phyloP scores from a whole-genome alignment of 2,113 vertebrate genomes.

The Malaclemys terrapin region DNA sequence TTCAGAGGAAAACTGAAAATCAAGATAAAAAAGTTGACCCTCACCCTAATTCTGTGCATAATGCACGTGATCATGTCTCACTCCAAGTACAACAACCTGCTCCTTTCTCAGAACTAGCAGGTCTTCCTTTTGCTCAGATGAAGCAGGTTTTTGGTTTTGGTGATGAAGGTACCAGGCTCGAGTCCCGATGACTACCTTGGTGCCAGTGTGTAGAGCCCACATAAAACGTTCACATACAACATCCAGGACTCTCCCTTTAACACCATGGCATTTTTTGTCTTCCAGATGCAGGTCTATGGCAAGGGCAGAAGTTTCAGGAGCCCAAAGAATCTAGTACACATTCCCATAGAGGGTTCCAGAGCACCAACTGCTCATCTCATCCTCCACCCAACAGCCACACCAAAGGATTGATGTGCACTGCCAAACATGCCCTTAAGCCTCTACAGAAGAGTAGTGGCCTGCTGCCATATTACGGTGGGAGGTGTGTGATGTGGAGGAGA shows the following conservation, averaged over 20 bases:
- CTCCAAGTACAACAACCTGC: neutral
- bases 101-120: neutral
- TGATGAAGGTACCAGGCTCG: neutral
- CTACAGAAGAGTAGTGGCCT: no score
- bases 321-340: neutral
- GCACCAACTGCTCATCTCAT: neutral
- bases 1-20: neutral
- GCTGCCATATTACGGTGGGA: no score
- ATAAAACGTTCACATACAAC: neutral
- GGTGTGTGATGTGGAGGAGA: neutral
- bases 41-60: accelerated
- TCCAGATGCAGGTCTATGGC: accelerated
- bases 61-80: neutral
- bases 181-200: neutral
- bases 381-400: neutral
- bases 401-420: neutral
- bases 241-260: neutral
- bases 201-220: accelerated
- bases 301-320: neutral
- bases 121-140: neutral
- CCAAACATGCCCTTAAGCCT: neutral
- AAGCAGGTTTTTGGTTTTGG: neutral
- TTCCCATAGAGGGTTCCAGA: neutral
- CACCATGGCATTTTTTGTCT: neutral
- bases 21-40: neutral